These are phyloP conservation scores for Nerophis ophidion DNA, from an alignment of 2,113 vertebrate genomes.

Conservation along the genomic window DNA sequence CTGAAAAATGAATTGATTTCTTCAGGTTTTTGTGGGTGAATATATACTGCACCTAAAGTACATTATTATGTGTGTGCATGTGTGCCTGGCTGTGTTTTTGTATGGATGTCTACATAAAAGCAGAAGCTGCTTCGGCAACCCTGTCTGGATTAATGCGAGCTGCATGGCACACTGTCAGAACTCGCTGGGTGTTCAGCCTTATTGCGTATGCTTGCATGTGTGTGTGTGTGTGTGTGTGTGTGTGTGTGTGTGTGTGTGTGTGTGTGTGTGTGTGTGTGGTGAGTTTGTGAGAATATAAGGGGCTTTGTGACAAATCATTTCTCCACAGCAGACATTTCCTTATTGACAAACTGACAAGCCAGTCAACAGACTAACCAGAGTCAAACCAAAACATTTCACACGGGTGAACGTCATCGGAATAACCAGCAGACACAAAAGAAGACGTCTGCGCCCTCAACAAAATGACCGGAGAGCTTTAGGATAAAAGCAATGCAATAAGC, in stretches of 20 bases:
- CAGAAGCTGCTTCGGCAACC: conserved; percentile 16
- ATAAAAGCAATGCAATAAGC: conserved; percentile 12
- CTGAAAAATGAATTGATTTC: conserved; percentile 5
- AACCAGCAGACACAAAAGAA: conserved; percentile 33
- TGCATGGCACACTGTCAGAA: conserved; percentile 51
- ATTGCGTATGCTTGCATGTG: background rate
- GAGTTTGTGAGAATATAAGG: conserved; percentile 3
- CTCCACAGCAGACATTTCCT: conserved; percentile 30
- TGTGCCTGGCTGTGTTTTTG: conserved; percentile 1
- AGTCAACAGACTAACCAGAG: conserved; percentile 15
- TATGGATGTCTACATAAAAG: background rate
- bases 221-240: background rate
- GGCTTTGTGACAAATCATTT: conserved; percentile 29
- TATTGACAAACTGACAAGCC: conserved; percentile 37
- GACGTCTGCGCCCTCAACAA: conserved; percentile 33
- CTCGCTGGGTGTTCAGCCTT: conserved; percentile 35
- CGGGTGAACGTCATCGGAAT: conserved; percentile 4
- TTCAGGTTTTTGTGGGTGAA: background rate
- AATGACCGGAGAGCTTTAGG: conserved; percentile 34
- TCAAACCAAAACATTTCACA: background rate
- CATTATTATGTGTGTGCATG: background rate
- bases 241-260: background rate
- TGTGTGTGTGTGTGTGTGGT: no score
- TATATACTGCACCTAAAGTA: background rate
- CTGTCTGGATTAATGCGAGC: conserved; percentile 41